A percentile compares a stretch with the other conserved stretches of the same genome.
Conservation (phyloP, 2,797 vertebrate genomes). For the Anas bernieri region DNA sequence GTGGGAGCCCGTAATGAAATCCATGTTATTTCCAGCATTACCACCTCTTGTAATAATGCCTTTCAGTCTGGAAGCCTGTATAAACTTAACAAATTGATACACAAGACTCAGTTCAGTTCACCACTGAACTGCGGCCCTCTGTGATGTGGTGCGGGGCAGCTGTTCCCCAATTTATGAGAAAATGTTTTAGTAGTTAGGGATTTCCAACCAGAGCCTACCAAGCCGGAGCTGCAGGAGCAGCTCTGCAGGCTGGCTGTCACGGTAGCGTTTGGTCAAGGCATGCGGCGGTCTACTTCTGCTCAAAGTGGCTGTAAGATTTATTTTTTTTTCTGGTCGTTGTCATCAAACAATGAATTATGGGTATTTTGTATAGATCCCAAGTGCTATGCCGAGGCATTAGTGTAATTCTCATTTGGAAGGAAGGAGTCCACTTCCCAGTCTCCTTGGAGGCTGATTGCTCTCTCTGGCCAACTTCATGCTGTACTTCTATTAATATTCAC, state of each 20-base stretch:
- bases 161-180: not conserved
- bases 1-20: constrained; percentile 25
- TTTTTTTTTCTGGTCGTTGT: not conserved
- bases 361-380: not conserved
- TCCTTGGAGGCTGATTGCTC: not conserved
- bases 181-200: not conserved
- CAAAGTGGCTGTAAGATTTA: not conserved
- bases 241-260: not conserved
- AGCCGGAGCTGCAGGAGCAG: not conserved
- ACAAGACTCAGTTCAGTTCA: not conserved
- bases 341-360: not conserved
- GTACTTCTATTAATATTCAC: not conserved
- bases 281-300: not conserved
- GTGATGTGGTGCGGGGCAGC: constrained; percentile 1
- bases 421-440: not conserved
- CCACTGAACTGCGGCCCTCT: not conserved
- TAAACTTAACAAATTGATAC: not conserved
- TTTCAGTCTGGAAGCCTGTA: not conserved
- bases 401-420: not conserved
- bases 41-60: not conserved
- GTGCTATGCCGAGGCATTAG: fast-evolving
- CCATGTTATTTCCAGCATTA: constrained; percentile 16
- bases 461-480: not conserved
- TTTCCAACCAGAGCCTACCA: not conserved
- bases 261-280: not conserved